phyloP scores from a whole-genome alignment of 2,888 invertebrate genomes.

The Argyra leucocephala region DNA sequence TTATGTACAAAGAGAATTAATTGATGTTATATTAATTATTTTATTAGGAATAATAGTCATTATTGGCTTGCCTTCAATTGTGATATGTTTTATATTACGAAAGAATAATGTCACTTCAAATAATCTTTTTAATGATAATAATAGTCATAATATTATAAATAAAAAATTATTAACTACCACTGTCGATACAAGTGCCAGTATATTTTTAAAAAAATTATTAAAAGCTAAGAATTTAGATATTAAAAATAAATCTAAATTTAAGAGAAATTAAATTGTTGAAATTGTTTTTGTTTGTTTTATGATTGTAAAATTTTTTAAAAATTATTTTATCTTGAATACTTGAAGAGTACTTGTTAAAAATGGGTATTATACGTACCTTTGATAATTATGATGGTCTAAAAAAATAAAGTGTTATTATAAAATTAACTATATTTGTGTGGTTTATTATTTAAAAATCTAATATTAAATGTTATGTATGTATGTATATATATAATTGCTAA shows the following conservation, averaged over 20 bases:
- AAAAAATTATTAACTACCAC: neutral
- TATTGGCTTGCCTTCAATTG: constrained; percentile 37
- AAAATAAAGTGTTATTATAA: too few relatives aligned
- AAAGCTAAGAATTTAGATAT: neutral
- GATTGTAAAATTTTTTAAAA: neutral
- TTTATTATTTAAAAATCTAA: too few relatives aligned
- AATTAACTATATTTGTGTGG: too few relatives aligned
- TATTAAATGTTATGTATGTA: too few relatives aligned
- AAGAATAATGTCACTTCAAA: constrained; percentile 20
- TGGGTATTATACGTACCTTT: too few relatives aligned
- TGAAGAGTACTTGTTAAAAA: too few relatives aligned
- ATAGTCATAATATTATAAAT: neutral
- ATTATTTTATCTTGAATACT: too few relatives aligned
- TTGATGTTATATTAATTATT: constrained; percentile 39
- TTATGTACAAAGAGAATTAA: constrained; percentile 35
- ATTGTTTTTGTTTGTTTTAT: neutral
- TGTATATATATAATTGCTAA: too few relatives aligned
- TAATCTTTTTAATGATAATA: too few relatives aligned
- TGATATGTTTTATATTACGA: constrained; percentile 36
- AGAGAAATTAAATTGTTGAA: neutral
- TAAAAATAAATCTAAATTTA: neutral
- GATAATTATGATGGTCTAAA: too few relatives aligned
- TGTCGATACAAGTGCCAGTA: neutral
- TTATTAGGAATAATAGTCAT: constrained; percentile 34
- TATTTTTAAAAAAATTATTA: neutral